Percentiles rank a stretch among this genome's conserved stretches.
Evolutionary conservation across 2,113 vertebrate genomes (phyloP).

Genomic region (Datnioides undecimradiatus): DNA sequence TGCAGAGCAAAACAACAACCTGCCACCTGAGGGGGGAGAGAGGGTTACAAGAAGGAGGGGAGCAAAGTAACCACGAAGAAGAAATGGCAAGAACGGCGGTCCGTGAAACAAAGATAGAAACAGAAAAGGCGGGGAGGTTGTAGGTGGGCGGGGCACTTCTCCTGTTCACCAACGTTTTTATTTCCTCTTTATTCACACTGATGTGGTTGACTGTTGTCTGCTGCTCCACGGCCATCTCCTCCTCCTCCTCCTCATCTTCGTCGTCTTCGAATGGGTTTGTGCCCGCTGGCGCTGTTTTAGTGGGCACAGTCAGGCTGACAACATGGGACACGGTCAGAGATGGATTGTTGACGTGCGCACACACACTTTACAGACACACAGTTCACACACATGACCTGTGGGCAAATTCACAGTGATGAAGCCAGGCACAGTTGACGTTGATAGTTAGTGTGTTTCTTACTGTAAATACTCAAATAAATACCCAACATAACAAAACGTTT

Average conservation of each 20-base stretch:
- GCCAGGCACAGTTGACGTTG: background rate
- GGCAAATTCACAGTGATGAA: background rate
- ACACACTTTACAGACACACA: conserved; percentile 32
- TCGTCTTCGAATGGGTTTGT: conserved; percentile 98
- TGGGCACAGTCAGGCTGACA: conserved; percentile 90
- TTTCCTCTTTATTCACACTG: conserved; percentile 95
- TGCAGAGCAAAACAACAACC: conserved; percentile 72
- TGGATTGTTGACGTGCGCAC: conserved; percentile 70
- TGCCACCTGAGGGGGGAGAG: conserved; percentile 57
- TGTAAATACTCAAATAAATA: too few species aligned
- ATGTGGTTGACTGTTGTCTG: conserved; percentile 82
- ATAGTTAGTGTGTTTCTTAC: background rate
- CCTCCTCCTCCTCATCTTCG: conserved; percentile 71
- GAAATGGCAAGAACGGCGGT: conserved; percentile 47
- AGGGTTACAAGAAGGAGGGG: conserved; percentile 16
- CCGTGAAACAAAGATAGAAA: conserved; percentile 45
- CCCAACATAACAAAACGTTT: too few species aligned
- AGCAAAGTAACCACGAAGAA: conserved; percentile 34
- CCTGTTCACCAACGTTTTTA: conserved; percentile 98
- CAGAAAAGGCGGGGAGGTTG: conserved; percentile 22
- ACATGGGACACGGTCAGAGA: conserved; percentile 88
- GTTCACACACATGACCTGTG: conserved; percentile 13
- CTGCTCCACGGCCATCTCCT: conserved; percentile 75
- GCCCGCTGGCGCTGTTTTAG: conserved; percentile 88
- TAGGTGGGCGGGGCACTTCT: conserved; percentile 49